Conservation (phyloP, 1,140 invertebrate genomes). For the Tetragnatha versicolor region DNA sequence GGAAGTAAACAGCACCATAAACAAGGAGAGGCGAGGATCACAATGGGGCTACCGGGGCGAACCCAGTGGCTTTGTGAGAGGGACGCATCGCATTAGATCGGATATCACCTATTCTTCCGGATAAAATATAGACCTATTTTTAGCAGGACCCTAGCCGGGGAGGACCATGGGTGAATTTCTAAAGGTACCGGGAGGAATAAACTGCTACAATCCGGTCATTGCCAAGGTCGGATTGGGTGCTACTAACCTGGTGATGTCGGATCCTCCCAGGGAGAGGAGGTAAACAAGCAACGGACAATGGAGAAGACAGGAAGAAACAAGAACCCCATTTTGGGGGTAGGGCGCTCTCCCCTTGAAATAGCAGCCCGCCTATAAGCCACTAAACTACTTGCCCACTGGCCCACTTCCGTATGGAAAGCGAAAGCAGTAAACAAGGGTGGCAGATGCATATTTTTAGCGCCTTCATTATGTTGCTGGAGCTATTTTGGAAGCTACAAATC, state of each 20-base stretch:
- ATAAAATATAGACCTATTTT: slow-evolving; percentile 51
- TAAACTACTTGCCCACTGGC: slow-evolving; percentile 43
- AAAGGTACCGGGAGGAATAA: neutral
- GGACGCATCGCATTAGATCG: slow-evolving; percentile 47
- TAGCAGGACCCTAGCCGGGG: neutral
- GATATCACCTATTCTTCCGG: slow-evolving; percentile 36
- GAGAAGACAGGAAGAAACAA: slow-evolving; percentile 30
- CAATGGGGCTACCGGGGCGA: slow-evolving; percentile 8
- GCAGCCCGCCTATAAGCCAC: neutral
- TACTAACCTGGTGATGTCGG: slow-evolving; percentile 46
- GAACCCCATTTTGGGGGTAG: slow-evolving; percentile 3
- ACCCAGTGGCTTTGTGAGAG: slow-evolving; percentile 3
- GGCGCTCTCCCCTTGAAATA: neutral
- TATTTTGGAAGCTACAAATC: neutral
- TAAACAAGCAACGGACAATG: slow-evolving; percentile 42
- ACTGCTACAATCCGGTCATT: neutral
- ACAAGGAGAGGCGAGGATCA: slow-evolving; percentile 6
- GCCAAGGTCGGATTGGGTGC: slow-evolving; percentile 47
- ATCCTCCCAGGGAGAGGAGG: neutral
- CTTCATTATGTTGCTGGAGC: neutral
- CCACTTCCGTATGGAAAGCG: slow-evolving; percentile 35
- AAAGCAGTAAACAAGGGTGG: slow-evolving; percentile 43
- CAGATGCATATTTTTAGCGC: slow-evolving; percentile 25
- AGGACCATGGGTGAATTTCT: slow-evolving; percentile 8
- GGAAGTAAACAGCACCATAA: slow-evolving; percentile 51